Conservation (phyloP, 2,797 vertebrate species). For the Staurois parvus region DNA sequence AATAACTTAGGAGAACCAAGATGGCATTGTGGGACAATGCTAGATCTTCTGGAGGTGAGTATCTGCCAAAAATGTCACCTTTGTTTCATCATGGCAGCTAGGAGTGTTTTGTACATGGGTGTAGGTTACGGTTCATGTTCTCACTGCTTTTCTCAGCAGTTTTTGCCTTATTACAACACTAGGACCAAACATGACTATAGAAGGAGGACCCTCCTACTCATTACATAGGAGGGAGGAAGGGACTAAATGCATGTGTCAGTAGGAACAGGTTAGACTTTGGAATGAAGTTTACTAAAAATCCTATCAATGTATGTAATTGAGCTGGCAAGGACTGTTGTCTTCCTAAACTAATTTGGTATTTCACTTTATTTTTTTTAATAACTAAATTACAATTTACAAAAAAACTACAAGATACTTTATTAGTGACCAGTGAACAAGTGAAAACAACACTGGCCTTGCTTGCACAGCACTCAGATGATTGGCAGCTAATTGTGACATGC, state of each 20-base stretch:
- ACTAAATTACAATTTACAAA: not conserved
- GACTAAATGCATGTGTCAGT: not conserved
- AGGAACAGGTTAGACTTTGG: too few relatives aligned
- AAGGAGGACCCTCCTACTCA: not conserved
- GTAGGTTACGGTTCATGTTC: too few relatives aligned
- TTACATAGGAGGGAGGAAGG: too few relatives aligned
- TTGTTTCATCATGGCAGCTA: too few relatives aligned
- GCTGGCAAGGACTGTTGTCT: not conserved
- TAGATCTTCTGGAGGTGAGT: too few relatives aligned
- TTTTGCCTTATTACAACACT: not conserved
- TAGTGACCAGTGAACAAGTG: not conserved
- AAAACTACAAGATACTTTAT: not conserved
- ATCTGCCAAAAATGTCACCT: too few relatives aligned
- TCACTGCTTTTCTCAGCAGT: too few relatives aligned
- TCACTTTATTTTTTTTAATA: not conserved
- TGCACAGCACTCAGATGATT: slow-evolving; percentile 18
- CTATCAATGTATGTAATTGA: not conserved
- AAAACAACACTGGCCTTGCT: not conserved
- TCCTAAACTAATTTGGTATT: not conserved
- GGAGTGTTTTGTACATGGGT: not conserved
- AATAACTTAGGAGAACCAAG: too few relatives aligned
- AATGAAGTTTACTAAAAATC: too few relatives aligned
- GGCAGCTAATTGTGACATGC: slow-evolving; percentile 37
- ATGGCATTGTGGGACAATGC: too few relatives aligned
- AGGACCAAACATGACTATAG: not conserved